phyloP scores from a whole-genome alignment of 2,113 vertebrate genomes.

The Oncorhynchus tshawytscha region DNA sequence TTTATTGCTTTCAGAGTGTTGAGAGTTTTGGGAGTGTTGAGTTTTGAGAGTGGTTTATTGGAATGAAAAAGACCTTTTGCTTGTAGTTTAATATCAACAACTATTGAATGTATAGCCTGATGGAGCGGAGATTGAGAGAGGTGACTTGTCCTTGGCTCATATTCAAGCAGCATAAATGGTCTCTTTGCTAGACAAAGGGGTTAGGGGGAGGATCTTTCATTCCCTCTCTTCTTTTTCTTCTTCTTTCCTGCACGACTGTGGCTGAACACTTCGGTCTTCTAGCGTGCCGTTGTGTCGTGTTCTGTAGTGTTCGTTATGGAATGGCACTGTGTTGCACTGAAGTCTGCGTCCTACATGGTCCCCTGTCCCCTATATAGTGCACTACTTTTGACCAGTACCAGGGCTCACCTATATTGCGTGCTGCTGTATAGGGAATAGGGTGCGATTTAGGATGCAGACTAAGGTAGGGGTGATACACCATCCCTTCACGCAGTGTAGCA shows the following conservation, averaged over 20 bases:
- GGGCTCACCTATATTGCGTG: too few relatives aligned
- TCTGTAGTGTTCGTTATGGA: neutral
- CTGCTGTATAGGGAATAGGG: too few relatives aligned
- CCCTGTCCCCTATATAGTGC: too few relatives aligned
- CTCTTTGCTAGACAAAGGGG: constrained; percentile 1
- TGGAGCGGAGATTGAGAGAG: constrained; percentile 10
- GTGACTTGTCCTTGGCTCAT: constrained; percentile 7
- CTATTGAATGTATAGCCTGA: constrained; percentile 14
- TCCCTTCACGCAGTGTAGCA: constrained; percentile 16
- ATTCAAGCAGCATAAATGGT: neutral
- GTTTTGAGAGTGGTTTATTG: constrained; percentile 45
- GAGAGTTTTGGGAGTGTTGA: neutral
- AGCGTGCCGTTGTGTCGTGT: constrained; percentile 6
- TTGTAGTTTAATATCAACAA: constrained; percentile 43
- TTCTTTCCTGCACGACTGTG: neutral
- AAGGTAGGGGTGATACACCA: neutral
- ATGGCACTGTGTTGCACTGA: neutral
- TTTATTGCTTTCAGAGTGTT: constrained; percentile 29
- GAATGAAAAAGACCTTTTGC: constrained; percentile 34
- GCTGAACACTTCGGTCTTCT: neutral
- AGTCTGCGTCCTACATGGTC: neutral
- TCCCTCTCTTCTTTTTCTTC: neutral
- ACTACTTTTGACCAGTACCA: too few relatives aligned
- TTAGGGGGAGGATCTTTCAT: neutral
- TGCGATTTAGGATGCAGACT: too few relatives aligned